These are phyloP conservation scores for Agrochola lychnidis DNA, from an alignment of 2,888 invertebrate genomes.

Conservation along the genomic window DNA sequence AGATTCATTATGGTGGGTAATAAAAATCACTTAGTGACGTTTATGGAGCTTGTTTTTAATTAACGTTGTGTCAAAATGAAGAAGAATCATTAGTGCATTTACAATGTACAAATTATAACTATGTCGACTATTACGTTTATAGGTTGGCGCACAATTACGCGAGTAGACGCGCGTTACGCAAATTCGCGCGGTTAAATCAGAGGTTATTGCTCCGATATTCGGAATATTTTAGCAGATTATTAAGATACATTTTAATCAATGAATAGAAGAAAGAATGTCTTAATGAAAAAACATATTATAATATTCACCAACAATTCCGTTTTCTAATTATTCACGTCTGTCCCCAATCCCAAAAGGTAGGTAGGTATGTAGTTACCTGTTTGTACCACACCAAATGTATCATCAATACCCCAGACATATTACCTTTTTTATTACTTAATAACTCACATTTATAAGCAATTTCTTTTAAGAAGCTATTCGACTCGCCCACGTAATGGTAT, in stretches of 20 bases:
- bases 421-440: slow-evolving; percentile 58
- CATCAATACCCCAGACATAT: slow-evolving; percentile 45
- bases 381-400: slow-evolving; percentile 49
- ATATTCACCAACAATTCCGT: slow-evolving; percentile 24
- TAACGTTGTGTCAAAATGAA: slow-evolving; percentile 66
- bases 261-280: slow-evolving; percentile 16
- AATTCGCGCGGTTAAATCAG: slow-evolving; percentile 3
- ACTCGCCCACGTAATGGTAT: slow-evolving; percentile 60
- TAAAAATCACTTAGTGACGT: slow-evolving; percentile 76
- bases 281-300: slow-evolving; percentile 1
- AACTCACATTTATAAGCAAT: slow-evolving; percentile 57
- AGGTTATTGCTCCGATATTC: slow-evolving; percentile 3
- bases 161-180: slow-evolving; percentile 21
- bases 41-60: slow-evolving; percentile 67
- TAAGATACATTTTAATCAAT: slow-evolving; percentile 34
- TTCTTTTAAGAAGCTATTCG: slow-evolving; percentile 60
- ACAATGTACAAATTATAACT: slow-evolving; percentile 62
- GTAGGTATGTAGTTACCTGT: slow-evolving; percentile 27
- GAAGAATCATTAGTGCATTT: slow-evolving; percentile 66
- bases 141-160: background rate
- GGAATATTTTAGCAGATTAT: slow-evolving; percentile 26
- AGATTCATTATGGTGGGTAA: slow-evolving; percentile 64
- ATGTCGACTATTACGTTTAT: slow-evolving; percentile 1
- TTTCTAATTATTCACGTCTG: slow-evolving; percentile 32
- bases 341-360: background rate